Evolutionary conservation across 2,113 vertebrate genomes (phyloP), one percentile per base, ranked within the genome.

Genomic region (Archilochus colubris): DNA sequence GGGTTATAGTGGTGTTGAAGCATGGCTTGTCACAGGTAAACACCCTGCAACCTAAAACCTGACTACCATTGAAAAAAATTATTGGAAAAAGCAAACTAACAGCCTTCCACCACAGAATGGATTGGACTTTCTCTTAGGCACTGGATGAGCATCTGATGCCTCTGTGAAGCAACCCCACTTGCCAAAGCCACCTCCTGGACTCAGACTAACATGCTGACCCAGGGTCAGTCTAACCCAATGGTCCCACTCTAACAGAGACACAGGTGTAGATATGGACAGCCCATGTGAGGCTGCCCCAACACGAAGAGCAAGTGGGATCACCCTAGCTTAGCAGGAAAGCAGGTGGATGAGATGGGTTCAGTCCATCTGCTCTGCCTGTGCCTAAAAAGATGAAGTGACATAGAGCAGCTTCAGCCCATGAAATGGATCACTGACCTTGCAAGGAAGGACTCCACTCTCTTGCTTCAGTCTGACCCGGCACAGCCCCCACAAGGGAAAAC

Each of bases 181-280:
- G 12, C 66, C 53, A 82, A 62, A 54, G 36, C 23, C 12, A 33
- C 24, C 25, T 48, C n/a, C 53, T 12, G 19, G 22, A 25, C 68
- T 70, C 1, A 0, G 9, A 22, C 50, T 51, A 18, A n/a, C 7
- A 46, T 40, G 40, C 40, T 40, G 40, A 40, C 40, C 40, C 40
- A 40, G 5, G 12, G 40, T 40, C 40, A 40, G 20, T 40, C 27
- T 15, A 31, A 79, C 51, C 53, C 38, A 43, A 14, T 2, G 22
- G 38, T 19, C 22, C 20, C 28, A 27, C 46, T 7, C 16, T 53
- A 20, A 38, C 43, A 67, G 46, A 33, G 28, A 36, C 55, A n/a
- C 1, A 0, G 5, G 2, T 14, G 1, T 19, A 21, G 27, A 18
- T 3, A 1, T 12, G 55, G 53, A 7, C 25, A 58, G 73, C 13